Base-by-base conservation (phyloP, 2,797 vertebrate species). In the Steatocranus sp. region DNA sequence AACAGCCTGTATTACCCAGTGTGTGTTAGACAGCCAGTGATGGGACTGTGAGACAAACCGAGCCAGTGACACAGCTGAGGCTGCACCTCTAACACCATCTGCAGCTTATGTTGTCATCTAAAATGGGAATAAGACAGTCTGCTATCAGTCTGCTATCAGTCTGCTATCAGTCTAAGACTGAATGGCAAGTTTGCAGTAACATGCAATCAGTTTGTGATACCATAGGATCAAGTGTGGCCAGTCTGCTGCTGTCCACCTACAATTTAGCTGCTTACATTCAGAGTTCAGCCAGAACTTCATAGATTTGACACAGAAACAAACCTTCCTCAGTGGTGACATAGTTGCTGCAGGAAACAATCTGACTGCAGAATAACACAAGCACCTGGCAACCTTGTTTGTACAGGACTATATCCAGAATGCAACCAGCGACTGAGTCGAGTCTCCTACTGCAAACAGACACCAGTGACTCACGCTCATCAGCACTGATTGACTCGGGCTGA, bases 141-240 rank as follows among this genome's bases (percentile, higher is more conserved):
- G 58, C 30, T n/a, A 5, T 0, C 6, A 17, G 25, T 15, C 14
- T 17, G 53, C 25, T 15, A 3, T 51, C 5, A 23, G n/a, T 4
- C 25, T 27, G 38, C 38, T 41, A 41, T 0, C 5, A 14, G 11
- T 3, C 20, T 41, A 9, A 15, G 36, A 15, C 20, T 15, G 34
- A 66, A 6, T 9, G 36, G 20, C 12, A 68, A 25, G 20, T 68
- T 66, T 23, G 20, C 63, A 7, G 9, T 25, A 38, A 68, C 20
- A 2, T 68, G 38, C 20, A 43, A 27, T 27, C 38, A 43, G 38
- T 7, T 43, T 11, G 14, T 43, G 20, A 25, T 25, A 17, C 15
- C 14, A 27, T 4, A 25, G 38, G 14, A 56, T 68, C 0, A 3
- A 4, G 3, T 43, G 63, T 68, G 63, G 14, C 34, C 6, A 68